These are phyloP conservation scores for Meteorus cinctellus DNA, from an alignment of 2,888 invertebrate genomes.

Conservation along the genomic window DNA sequence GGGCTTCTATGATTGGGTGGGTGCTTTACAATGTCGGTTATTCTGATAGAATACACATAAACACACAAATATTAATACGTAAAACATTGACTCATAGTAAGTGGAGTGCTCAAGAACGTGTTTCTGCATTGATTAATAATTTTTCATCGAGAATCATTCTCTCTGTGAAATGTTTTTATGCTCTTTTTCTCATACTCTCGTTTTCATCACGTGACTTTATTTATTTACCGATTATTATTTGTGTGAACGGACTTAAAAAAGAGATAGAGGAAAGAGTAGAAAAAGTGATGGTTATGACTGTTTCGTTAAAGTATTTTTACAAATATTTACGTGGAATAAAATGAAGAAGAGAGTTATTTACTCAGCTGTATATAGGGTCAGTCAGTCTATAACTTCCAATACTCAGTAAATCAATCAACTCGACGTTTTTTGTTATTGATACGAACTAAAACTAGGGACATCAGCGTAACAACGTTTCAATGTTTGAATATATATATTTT, in stretches of 20 bases:
- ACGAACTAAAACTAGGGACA: constrained; percentile 17
- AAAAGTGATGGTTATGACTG: background rate
- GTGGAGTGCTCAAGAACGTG: background rate
- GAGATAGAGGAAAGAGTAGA: too few relatives aligned
- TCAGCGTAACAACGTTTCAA: background rate
- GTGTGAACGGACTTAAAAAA: background rate
- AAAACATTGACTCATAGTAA: too few relatives aligned
- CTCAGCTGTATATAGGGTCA: background rate
- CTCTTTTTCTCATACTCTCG: background rate
- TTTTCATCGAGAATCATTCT: background rate
- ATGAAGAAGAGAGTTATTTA: background rate
- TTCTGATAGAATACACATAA: background rate
- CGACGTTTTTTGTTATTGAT: constrained; percentile 14
- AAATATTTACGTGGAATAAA: constrained; percentile 2
- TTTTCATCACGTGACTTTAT: background rate
- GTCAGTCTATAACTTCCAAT: constrained; percentile 2
- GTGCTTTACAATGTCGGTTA: background rate
- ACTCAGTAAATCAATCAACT: constrained; percentile 2
- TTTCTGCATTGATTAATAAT: background rate
- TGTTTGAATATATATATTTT: background rate
- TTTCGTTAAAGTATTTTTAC: background rate
- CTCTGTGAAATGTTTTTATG: background rate
- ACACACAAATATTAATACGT: background rate
- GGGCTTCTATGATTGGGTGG: background rate
- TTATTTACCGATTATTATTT: background rate